Conservation (phyloP, 2,113 vertebrate species). For the Plectropomus leopardus region DNA sequence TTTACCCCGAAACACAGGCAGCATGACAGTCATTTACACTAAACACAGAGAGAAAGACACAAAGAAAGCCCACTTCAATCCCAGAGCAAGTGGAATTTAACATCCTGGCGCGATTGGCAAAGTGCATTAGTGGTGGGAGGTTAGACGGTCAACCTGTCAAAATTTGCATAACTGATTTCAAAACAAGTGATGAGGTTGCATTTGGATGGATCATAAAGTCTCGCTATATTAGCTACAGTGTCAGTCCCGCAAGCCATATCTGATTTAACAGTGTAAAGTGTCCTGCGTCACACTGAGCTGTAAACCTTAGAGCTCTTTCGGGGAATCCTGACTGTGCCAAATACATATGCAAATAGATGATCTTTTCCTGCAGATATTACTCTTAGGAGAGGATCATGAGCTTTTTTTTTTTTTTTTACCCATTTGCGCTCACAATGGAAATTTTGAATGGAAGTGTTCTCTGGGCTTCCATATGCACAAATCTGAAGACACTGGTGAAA, state of each 20-base stretch:
- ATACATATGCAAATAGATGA: constrained; percentile 49
- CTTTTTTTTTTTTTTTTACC: too few species aligned
- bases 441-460: too few species aligned
- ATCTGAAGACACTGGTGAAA: too few species aligned
- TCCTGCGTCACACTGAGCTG: not conserved
- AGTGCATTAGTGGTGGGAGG: constrained; percentile 38
- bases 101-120: constrained; percentile 53
- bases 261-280: constrained; percentile 50
- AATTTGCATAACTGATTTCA: constrained; percentile 80
- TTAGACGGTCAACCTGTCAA: constrained; percentile 51
- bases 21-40: constrained; percentile 80
- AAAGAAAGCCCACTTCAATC: not conserved
- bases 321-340: constrained; percentile 20
- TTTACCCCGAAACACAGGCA: constrained; percentile 85
- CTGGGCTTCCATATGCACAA: too few species aligned
- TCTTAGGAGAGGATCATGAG: constrained; percentile 1
- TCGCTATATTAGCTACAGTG: constrained; percentile 36
- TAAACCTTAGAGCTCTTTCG: constrained; percentile 25
- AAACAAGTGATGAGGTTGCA: constrained; percentile 47
- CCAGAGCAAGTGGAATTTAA: constrained; percentile 61
- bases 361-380: constrained; percentile 2
- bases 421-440: too few species aligned
- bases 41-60: constrained; percentile 62
- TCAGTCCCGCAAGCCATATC: constrained; percentile 15
- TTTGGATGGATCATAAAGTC: constrained; percentile 35